phyloP scores from a whole-genome alignment of 2,888 invertebrate genomes.

The Podotricha telesiphe region DNA sequence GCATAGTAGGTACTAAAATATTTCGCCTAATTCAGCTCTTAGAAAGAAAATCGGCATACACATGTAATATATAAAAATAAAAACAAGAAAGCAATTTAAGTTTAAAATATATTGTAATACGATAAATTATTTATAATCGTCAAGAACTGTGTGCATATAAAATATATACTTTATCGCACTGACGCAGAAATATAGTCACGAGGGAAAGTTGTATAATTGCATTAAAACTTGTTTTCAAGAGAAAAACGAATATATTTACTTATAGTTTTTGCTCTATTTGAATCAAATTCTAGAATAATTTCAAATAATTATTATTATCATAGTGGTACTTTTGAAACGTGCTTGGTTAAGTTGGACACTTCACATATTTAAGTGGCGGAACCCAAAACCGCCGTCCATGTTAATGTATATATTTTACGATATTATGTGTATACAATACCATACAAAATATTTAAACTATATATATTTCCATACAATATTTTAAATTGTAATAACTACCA shows the following conservation, averaged over 20 bases:
- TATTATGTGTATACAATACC: too few relatives aligned
- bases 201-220: slow-evolving; percentile 3
- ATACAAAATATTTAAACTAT: too few relatives aligned
- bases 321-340: neutral
- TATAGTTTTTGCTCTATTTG: neutral
- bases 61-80: neutral
- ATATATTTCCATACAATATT: too few relatives aligned
- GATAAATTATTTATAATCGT: neutral
- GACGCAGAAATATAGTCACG: slow-evolving; percentile 4
- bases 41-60: neutral
- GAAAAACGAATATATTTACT: neutral
- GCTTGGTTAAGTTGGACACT: too few relatives aligned
- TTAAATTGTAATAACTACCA: too few relatives aligned
- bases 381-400: too few relatives aligned
- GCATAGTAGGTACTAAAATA: too few relatives aligned
- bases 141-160: slow-evolving; percentile 1
- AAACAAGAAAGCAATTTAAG: neutral
- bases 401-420: too few relatives aligned
- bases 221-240: slow-evolving; percentile 4
- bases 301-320: neutral
- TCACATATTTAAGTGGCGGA: too few relatives aligned
- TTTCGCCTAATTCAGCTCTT: neutral
- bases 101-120: neutral
- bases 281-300: neutral
- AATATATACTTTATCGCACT: slow-evolving; percentile 10